These are phyloP conservation scores for Drosophila grimshawi DNA, from an alignment of 1,140 invertebrate genomes.

Conservation along the genomic window DNA sequence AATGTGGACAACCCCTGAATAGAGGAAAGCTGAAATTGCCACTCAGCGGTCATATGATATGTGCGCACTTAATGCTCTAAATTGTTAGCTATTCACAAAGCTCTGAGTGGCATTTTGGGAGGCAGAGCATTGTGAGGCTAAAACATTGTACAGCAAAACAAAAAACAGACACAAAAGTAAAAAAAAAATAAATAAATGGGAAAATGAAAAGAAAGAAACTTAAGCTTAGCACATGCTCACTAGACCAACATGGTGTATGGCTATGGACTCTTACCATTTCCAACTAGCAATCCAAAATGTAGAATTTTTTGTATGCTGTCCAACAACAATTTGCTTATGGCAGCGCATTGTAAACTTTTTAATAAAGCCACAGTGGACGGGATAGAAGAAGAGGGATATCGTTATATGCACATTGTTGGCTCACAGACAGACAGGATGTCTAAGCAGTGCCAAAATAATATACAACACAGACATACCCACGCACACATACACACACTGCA, in stretches of 20 bases:
- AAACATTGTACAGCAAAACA: constrained; percentile 6
- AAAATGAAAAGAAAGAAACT: constrained; percentile 19
- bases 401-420: constrained; percentile 40
- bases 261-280: constrained; percentile 46
- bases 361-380: constrained; percentile 68
- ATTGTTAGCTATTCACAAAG: constrained; percentile 2
- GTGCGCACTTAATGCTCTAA: constrained; percentile 21
- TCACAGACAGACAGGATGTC: constrained; percentile 31
- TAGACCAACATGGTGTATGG: constrained; percentile 45
- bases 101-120: constrained; percentile 35
- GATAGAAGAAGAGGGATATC: constrained; percentile 33
- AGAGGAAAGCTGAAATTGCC: constrained; percentile 35
- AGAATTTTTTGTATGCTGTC: constrained; percentile 24
- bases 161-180: constrained; percentile 5
- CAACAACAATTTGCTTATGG: constrained; percentile 32
- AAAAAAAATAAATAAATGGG: constrained; percentile 1
- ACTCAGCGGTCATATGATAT: constrained; percentile 37
- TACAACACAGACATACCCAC: constrained; percentile 4
- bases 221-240: constrained; percentile 35
- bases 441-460: constrained; percentile 33
- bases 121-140: constrained; percentile 12
- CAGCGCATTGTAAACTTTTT: constrained; percentile 71
- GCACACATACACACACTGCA: background rate
- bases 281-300: constrained; percentile 58
- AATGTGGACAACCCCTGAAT: background rate